Percentiles rank a stretch among this genome's conserved stretches.
Conservation (phyloP, 2,113 vertebrate genomes). For the Lasiurus borealis region DNA sequence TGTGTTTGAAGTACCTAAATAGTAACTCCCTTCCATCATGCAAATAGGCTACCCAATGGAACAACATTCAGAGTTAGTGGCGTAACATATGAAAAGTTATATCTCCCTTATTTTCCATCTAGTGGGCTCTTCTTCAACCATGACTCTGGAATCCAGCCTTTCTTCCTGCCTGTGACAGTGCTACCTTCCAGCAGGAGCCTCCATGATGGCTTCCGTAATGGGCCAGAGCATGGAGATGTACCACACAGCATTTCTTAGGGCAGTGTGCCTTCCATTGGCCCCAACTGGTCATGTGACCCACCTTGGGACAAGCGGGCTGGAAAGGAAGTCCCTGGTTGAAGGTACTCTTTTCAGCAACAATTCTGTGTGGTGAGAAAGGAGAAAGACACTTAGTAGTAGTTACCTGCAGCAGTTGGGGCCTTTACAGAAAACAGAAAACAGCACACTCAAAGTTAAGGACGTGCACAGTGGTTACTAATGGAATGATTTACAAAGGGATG, state of each 20-base stretch:
- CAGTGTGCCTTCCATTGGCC: accelerated
- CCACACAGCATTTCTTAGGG: accelerated
- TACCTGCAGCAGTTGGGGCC: background rate
- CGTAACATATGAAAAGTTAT: background rate
- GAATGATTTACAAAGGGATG: background rate
- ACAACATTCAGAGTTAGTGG: background rate
- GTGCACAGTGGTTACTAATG: background rate
- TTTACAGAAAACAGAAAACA: background rate
- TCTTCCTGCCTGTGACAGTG: background rate
- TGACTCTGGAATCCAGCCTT: background rate
- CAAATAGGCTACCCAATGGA: too few relatives aligned
- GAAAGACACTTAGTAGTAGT: background rate
- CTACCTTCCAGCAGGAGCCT: background rate
- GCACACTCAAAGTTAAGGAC: too few relatives aligned
- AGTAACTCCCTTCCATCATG: background rate
- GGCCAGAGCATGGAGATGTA: accelerated
- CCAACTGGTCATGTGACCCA: accelerated
- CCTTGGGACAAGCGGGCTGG: background rate
- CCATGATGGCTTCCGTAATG: background rate
- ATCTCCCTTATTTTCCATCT: background rate
- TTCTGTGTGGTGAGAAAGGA: background rate
- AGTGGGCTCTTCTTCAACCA: background rate
- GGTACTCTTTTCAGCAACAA: background rate
- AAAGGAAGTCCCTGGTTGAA: background rate
- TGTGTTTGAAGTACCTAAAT: background rate